These are phyloP conservation scores for Teleiodes luculella DNA, from an alignment of 2,888 invertebrate species.

Conservation along the genomic window DNA sequence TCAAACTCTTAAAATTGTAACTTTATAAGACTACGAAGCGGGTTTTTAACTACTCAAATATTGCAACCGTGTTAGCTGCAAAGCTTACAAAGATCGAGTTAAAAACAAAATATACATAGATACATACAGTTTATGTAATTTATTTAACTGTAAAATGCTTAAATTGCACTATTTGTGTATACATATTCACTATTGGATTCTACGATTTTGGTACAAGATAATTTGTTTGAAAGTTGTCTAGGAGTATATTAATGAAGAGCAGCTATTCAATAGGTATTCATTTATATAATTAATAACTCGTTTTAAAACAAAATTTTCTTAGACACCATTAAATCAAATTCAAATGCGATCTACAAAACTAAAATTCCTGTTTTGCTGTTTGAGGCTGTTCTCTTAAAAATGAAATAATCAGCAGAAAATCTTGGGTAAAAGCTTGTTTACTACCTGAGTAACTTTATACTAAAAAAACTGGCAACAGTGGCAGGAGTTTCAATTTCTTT, in stretches of 20 bases:
- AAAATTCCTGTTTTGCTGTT: too few species aligned
- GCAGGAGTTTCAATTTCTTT: too few species aligned
- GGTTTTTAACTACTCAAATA: background rate
- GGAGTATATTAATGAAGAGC: background rate
- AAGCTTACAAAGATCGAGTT: background rate
- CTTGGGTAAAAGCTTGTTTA: too few species aligned
- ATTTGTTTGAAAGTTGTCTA: background rate
- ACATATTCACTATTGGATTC: background rate
- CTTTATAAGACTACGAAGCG: background rate
- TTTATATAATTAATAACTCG: too few species aligned
- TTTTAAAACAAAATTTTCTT: too few species aligned
- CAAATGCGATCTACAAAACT: too few species aligned
- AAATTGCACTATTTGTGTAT: background rate
- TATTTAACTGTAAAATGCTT: conserved; percentile 8
- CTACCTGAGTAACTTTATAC: too few species aligned
- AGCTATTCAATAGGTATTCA: too few species aligned
- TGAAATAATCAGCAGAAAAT: too few species aligned
- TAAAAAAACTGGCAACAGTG: too few species aligned
- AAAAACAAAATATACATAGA: conserved; percentile 13
- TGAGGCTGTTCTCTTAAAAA: too few species aligned
- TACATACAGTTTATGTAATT: conserved; percentile 18
- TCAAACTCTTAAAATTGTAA: background rate
- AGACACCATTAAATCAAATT: too few species aligned
- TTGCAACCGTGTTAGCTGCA: background rate
- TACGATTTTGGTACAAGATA: background rate